phyloP scores from a whole-genome alignment of 2,888 invertebrate genomes.

The Fissipunctia ypsillon region DNA sequence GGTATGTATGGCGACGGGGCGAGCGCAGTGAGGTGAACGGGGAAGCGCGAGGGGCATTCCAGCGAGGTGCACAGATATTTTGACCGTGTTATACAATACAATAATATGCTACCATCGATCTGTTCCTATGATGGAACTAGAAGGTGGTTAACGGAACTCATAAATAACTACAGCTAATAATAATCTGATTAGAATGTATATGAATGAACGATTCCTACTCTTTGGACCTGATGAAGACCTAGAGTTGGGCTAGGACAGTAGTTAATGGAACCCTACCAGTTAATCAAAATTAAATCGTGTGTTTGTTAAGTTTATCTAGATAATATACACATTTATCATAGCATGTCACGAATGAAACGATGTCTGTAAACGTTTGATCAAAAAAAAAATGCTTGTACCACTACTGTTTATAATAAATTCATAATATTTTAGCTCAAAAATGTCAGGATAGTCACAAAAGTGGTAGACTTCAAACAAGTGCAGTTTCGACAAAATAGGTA shows the following conservation, averaged over 20 bases:
- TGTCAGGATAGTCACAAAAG: slow-evolving; percentile 3
- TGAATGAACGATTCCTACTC: neutral
- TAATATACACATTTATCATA: neutral
- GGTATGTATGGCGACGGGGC: too few species aligned
- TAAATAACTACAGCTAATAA: too few species aligned
- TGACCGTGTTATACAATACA: too few species aligned
- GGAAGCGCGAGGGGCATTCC: too few species aligned
- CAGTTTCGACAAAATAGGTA: neutral
- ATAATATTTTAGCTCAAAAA: slow-evolving; percentile 26
- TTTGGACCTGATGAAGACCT: neutral
- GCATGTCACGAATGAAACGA: slow-evolving; percentile 31
- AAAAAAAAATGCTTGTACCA: slow-evolving; percentile 33
- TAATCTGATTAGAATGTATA: too few species aligned
- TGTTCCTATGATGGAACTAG: neutral
- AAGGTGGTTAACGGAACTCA: too few species aligned
- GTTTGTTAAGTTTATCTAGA: neutral
- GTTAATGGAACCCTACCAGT: neutral
- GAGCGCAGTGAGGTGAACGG: too few species aligned
- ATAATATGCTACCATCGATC: too few species aligned
- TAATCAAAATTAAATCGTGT: neutral
- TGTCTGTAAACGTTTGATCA: slow-evolving; percentile 35
- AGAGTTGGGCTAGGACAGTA: neutral
- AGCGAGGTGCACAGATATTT: too few species aligned
- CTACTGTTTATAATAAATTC: slow-evolving; percentile 34
- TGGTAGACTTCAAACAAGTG: neutral